Base-by-base conservation (phyloP, 2,888 invertebrate species). In the Allacma fusca region DNA sequence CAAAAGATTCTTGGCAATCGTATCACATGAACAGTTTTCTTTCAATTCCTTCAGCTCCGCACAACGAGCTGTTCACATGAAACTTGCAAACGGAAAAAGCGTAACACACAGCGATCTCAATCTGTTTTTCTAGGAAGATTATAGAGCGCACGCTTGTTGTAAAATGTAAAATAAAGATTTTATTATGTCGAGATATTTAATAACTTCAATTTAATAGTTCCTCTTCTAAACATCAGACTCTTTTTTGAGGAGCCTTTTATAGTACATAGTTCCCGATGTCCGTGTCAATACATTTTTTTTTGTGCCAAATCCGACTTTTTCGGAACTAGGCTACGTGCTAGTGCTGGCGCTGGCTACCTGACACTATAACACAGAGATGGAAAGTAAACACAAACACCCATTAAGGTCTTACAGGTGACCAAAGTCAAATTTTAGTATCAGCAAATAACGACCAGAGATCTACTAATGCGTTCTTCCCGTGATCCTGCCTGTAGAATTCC, bases 1-100 rank as follows among this genome's bases (percentile, higher is more conserved):
- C 70, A 70, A 70, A 44, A 70, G 1, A 70, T 70, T 70, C 43
- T 70, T 70, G 70, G 70, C 70, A 70, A 50, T 26, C 24, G 70
- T 50, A 50, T 70, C 43, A 29, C 4, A 50, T 4, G 50, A 50
- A 50, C 16, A 16, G n/a, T 50, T 50, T n/a, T 50, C 50, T 50
- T 50, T 50, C 50, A 50, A 50, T 9, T 50, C 50, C 50, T 5
- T 13, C n/a, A 19, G n/a, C 19, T 50, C 16, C 19, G 50, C n/a
- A 16, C 4, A 50, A 50, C 50, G 19, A 50, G n/a, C 50, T n/a
- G 9, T 50, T 50, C n/a, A 50, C 34, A 34, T 34, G 34, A 34
- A 34, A 34, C 5, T 34, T 50, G 50, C 50, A 50, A 50, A 50
- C 19, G 50, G 50, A 50, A 50, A 13, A 50, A 13, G n/a, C 16